Evolutionary conservation across 2,888 invertebrate genomes (phyloP).

Genomic region (Strigamia transsilvanica): DNA sequence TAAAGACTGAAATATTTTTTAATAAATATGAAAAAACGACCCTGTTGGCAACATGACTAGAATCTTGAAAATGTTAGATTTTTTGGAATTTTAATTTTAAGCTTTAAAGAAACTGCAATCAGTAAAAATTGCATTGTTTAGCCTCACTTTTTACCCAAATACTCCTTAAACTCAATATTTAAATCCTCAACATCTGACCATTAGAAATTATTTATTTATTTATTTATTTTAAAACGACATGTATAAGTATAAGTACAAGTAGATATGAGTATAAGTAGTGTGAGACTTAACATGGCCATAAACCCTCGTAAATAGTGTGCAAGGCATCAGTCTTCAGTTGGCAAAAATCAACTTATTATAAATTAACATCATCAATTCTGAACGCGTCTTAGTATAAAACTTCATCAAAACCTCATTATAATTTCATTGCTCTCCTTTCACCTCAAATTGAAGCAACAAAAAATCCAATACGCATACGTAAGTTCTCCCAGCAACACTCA

Average conservation of each 20-base stretch:
- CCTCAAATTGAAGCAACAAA: background rate
- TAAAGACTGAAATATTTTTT: background rate
- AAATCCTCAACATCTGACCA: too few species aligned
- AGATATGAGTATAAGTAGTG: too few species aligned
- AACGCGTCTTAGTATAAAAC: background rate
- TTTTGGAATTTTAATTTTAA: too few species aligned
- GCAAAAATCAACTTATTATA: background rate
- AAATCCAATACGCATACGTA: background rate
- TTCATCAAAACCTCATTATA: background rate
- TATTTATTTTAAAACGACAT: too few species aligned
- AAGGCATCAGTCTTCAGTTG: background rate
- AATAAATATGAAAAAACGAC: background rate
- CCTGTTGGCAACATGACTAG: background rate
- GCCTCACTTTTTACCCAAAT: too few species aligned
- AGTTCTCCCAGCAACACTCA: background rate
- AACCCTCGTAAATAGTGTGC: too few species aligned
- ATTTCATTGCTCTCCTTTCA: background rate
- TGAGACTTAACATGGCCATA: too few species aligned
- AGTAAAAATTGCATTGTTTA: too few species aligned
- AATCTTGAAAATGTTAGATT: background rate
- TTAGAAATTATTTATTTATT: too few species aligned
- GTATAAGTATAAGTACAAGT: too few species aligned
- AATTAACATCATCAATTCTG: constrained; percentile 6
- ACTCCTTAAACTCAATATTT: too few species aligned
- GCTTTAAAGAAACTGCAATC: too few species aligned